A percentile compares a stretch with the other conserved stretches of the same genome.
phyloP scores from a whole-genome alignment of 2,797 vertebrate genomes.

The Enteromius fasciolatus region DNA sequence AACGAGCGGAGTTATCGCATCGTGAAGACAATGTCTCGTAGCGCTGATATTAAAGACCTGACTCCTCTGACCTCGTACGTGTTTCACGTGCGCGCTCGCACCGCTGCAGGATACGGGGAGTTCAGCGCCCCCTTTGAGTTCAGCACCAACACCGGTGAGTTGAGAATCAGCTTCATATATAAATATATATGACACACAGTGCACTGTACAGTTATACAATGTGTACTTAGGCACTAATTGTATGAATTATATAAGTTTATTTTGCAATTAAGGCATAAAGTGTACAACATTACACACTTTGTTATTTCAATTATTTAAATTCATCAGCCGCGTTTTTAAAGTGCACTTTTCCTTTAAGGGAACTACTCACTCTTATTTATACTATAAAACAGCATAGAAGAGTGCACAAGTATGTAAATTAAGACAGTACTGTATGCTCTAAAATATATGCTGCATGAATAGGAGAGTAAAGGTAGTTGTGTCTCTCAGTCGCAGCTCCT shows the following conservation, averaged over 20 bases:
- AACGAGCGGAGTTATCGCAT: slow-evolving; percentile 97
- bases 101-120: slow-evolving; percentile 93
- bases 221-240: not conserved
- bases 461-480: not conserved
- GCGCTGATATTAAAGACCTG: slow-evolving; percentile 91
- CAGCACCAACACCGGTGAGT: slow-evolving; percentile 95
- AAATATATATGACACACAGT: not conserved
- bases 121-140: slow-evolving; percentile 95
- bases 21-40: slow-evolving; percentile 90
- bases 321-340: not conserved
- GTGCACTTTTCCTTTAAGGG: not conserved
- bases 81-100: slow-evolving; percentile 94
- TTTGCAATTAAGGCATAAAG: not conserved
- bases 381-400: not conserved
- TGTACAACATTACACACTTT: not conserved
- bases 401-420: not conserved
- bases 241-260: not conserved
- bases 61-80: slow-evolving; percentile 94
- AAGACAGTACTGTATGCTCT: not conserved
- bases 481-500: slow-evolving; percentile 86
- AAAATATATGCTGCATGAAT: not conserved
- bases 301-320: not conserved
- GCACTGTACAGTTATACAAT: not conserved
- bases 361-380: not conserved
- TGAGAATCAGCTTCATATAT: not conserved